Evolutionary conservation across 2,113 vertebrate genomes (phyloP).

Genomic region (Trinectes maculatus): DNA sequence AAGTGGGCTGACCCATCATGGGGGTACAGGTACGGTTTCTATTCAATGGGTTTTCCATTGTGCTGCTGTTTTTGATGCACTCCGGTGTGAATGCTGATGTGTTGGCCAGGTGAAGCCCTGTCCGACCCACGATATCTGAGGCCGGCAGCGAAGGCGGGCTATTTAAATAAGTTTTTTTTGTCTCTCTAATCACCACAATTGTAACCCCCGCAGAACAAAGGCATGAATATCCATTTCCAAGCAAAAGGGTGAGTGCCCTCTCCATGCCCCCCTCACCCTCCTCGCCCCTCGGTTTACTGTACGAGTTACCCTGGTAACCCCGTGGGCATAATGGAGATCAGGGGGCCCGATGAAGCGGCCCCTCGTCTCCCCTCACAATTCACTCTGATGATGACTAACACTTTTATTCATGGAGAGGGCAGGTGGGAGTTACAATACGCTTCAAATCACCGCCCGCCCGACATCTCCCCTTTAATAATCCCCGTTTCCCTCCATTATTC

Average conservation of each 20-base stretch:
- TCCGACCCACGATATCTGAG: constrained; percentile 33
- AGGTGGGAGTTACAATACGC: constrained; percentile 79
- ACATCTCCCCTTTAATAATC: constrained; percentile 55
- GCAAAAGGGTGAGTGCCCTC: constrained; percentile 75
- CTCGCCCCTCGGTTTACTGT: constrained; percentile 72
- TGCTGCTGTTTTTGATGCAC: constrained; percentile 35
- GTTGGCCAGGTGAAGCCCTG: constrained; percentile 44
- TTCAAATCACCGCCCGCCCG: constrained; percentile 64
- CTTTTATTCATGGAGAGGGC: constrained; percentile 80
- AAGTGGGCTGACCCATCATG: neutral
- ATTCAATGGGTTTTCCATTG: constrained; percentile 35
- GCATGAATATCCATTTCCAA: constrained; percentile 82
- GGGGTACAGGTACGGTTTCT: neutral
- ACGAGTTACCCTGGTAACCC: constrained; percentile 82
- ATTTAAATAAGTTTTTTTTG: constrained; percentile 54
- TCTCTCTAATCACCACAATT: constrained; percentile 68
- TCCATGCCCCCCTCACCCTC: constrained; percentile 64
- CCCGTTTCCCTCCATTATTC: constrained; percentile 22
- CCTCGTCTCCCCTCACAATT: constrained; percentile 80
- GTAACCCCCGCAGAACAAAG: constrained; percentile 76
- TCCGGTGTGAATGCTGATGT: constrained; percentile 54
- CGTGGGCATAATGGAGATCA: constrained; percentile 81
- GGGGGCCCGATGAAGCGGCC: constrained; percentile 68
- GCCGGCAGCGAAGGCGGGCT: constrained; percentile 44
- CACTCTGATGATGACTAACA: constrained; percentile 80